Evolutionary conservation across 2,113 vertebrate genomes (phyloP).

Genomic region (Calypte anna): DNA sequence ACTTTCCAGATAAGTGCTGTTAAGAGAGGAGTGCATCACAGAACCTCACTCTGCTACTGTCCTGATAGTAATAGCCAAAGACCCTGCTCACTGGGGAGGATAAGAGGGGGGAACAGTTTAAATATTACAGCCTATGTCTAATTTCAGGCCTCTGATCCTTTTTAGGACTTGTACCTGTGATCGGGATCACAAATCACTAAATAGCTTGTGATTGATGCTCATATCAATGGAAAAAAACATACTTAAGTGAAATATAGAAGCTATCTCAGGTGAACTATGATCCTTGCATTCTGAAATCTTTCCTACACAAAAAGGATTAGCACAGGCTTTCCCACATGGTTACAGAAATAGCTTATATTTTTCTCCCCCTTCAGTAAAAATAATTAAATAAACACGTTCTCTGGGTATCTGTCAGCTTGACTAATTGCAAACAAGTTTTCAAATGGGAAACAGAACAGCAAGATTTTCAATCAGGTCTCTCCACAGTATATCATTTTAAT

Average conservation of each 20-base stretch:
- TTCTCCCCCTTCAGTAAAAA: background rate
- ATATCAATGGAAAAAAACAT: background rate
- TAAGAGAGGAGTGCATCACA: fast-evolving
- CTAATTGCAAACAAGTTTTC: constrained; percentile 52
- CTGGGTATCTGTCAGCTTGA: constrained; percentile 35
- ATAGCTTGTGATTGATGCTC: background rate
- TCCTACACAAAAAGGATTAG: background rate
- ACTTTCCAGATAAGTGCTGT: background rate
- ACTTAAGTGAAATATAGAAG: background rate
- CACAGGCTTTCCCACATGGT: background rate
- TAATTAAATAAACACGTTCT: constrained; percentile 29
- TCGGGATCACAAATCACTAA: background rate
- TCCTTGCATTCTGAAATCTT: background rate
- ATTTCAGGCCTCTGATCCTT: background rate
- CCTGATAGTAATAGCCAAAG: background rate
- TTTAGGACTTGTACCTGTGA: background rate
- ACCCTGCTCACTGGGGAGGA: background rate
- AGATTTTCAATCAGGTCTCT: constrained; percentile 55
- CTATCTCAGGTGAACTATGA: background rate
- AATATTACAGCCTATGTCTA: background rate
- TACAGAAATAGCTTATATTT: background rate
- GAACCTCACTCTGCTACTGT: background rate
- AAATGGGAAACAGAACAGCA: constrained; percentile 34
- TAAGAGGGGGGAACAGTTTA: background rate
- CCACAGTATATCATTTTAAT: constrained; percentile 56